phyloP scores from a whole-genome alignment of 2,113 vertebrate species.

The Podilymbus podiceps region DNA sequence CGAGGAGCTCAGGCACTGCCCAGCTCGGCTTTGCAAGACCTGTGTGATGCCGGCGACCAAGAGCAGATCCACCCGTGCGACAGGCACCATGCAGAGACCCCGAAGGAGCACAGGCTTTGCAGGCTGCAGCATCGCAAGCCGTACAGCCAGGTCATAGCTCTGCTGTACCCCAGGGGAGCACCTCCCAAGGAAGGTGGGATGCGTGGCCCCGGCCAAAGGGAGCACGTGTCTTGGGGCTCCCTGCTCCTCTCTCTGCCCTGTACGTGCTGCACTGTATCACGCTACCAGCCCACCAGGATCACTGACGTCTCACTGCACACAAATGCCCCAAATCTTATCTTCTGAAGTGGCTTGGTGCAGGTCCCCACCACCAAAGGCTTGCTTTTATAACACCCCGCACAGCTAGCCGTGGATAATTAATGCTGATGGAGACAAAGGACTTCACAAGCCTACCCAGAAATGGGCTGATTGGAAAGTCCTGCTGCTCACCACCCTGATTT shows the following conservation, averaged over 20 bases:
- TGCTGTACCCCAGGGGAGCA: background rate
- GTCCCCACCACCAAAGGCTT: background rate
- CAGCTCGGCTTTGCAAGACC: background rate
- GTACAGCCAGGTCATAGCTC: rapidly evolving
- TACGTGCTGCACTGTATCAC: background rate
- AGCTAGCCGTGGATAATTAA: background rate
- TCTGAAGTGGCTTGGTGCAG: background rate
- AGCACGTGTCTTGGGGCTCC: background rate
- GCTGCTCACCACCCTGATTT: background rate
- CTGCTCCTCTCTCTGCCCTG: background rate
- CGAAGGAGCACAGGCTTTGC: background rate
- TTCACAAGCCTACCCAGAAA: background rate
- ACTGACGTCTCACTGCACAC: background rate
- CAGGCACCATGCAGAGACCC: background rate
- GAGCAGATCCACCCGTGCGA: background rate
- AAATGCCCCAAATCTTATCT: background rate
- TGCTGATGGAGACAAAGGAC: background rate
- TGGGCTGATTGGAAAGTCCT: background rate
- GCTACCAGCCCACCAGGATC: background rate
- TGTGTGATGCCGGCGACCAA: background rate
- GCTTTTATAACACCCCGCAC: background rate
- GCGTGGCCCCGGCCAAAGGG: rapidly evolving
- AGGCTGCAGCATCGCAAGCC: background rate
- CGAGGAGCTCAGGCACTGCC: background rate
- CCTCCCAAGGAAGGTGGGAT: background rate